Evolutionary conservation across 2,113 vertebrate species (phyloP).

Genomic region (Cyprinodon variegatus): DNA sequence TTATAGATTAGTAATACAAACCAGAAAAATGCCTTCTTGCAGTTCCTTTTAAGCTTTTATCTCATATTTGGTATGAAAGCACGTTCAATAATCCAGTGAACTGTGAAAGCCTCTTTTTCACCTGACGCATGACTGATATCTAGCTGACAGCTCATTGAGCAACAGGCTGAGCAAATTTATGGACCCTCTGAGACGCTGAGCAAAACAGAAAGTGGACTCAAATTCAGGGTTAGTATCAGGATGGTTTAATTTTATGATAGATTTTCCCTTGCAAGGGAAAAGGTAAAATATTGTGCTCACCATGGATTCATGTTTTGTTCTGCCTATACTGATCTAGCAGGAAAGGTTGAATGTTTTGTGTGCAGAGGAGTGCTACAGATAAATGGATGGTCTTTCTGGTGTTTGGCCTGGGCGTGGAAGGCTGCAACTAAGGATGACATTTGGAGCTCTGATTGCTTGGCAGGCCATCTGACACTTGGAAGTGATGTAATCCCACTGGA

Average conservation of each 20-base stretch:
- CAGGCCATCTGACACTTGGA: slow-evolving; percentile 64
- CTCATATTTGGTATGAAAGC: slow-evolving; percentile 69
- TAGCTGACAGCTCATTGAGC: slow-evolving; percentile 9
- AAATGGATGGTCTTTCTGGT: slow-evolving; percentile 50
- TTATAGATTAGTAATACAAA: slow-evolving; percentile 74
- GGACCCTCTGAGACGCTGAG: not conserved
- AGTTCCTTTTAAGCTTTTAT: slow-evolving; percentile 74
- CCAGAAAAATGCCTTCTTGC: slow-evolving; percentile 60
- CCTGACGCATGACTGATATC: slow-evolving; percentile 29
- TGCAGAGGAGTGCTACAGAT: slow-evolving; percentile 24
- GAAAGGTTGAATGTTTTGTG: slow-evolving; percentile 21
- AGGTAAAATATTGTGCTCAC: slow-evolving; percentile 17
- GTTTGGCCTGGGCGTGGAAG: slow-evolving; percentile 21
- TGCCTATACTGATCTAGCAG: not conserved
- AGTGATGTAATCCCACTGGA: slow-evolving; percentile 54
- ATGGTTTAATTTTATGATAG: slow-evolving; percentile 6
- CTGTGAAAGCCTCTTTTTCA: slow-evolving; percentile 62
- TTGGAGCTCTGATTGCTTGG: slow-evolving; percentile 69
- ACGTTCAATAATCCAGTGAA: slow-evolving; percentile 58
- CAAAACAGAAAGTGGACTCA: slow-evolving; percentile 23
- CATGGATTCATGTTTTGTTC: slow-evolving; percentile 8
- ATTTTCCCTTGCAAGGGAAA: not conserved
- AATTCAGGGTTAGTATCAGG: slow-evolving; percentile 1
- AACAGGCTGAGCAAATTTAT: slow-evolving; percentile 12
- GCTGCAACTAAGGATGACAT: slow-evolving; percentile 65